Percentiles rank a stretch among this genome's conserved stretches.
Conservation (phyloP, 2,113 vertebrate species). For the Marmota flaviventris region DNA sequence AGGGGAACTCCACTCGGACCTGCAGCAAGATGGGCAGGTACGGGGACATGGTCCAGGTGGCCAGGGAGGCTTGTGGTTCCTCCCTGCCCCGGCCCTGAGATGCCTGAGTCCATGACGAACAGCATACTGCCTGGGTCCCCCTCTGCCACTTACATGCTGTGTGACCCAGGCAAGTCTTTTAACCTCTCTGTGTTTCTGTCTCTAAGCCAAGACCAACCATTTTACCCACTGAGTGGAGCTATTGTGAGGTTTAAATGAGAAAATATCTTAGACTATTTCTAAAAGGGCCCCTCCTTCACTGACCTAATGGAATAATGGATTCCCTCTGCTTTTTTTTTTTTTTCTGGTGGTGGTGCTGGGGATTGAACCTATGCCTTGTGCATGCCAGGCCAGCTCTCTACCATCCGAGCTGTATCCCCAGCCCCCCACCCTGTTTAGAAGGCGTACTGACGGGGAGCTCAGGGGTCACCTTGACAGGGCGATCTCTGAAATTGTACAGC, state of each 20-base stretch:
- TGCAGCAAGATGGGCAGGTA: slow-evolving; percentile 50
- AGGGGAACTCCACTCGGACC: slow-evolving; percentile 89
- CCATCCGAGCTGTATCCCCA: too few species aligned
- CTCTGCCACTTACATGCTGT: too few species aligned
- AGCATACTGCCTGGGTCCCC: neutral
- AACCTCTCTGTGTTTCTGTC: neutral
- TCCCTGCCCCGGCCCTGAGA: neutral
- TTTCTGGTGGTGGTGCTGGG: too few species aligned
- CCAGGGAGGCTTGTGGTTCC: neutral
- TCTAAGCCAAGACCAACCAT: neutral
- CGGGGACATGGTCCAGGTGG: neutral
- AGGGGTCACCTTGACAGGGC: neutral
- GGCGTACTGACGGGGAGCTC: neutral
- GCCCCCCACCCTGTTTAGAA: neutral
- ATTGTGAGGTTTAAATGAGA: neutral
- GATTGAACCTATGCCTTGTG: too few species aligned
- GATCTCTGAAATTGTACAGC: slow-evolving; percentile 64
- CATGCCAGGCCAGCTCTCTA: too few species aligned
- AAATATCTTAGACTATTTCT: neutral
- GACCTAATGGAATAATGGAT: neutral
- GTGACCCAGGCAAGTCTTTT: neutral
- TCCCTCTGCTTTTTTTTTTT: neutral
- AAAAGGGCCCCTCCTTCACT: neutral
- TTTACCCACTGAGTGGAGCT: neutral
- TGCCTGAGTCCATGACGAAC: neutral